Evolutionary conservation across 2,888 invertebrate species (phyloP).

Genomic region (Caenorhabditis angaria): DNA sequence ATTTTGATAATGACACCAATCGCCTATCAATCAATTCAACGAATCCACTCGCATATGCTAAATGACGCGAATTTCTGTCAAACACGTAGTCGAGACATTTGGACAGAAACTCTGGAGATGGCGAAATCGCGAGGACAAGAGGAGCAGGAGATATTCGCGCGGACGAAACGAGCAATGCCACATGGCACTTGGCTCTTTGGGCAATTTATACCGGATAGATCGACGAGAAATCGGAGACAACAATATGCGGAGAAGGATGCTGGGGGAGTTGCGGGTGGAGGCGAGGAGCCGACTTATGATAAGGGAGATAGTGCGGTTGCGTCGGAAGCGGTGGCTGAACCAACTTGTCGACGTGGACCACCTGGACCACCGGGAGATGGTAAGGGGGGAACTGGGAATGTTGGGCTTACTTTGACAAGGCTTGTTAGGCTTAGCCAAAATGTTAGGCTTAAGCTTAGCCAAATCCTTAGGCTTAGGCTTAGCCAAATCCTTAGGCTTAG

Average conservation of each 20-base stretch:
- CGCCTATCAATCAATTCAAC: conserved; percentile 70
- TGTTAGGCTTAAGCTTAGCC: too few relatives aligned
- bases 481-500: too few relatives aligned
- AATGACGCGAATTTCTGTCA: conserved; percentile 68
- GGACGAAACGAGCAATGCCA: conserved; percentile 36
- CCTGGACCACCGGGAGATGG: conserved; percentile 54
- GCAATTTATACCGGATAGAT: conserved; percentile 51
- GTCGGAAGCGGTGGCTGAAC: conserved; percentile 16
- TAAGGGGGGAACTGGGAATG: too few relatives aligned
- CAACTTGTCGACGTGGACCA: conserved; percentile 45
- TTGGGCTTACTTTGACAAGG: too few relatives aligned
- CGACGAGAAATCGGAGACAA: conserved; percentile 30
- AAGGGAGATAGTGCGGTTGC: conserved; percentile 20
- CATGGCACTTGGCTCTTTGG: conserved; percentile 66
- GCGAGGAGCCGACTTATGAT: too few relatives aligned
- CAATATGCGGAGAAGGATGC: conserved; percentile 20
- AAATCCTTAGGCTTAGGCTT: too few relatives aligned
- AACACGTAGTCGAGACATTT: conserved; percentile 68
- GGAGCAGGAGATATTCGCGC: conserved; percentile 27
- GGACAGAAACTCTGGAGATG: conserved; percentile 68
- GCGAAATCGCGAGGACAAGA: conserved; percentile 36
- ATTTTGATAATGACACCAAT: conserved; percentile 69
- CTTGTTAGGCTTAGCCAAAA: too few relatives aligned
- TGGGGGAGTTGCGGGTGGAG: conserved; percentile 24
- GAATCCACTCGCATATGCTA: conserved; percentile 63